Evolutionary conservation across 2,888 invertebrate species (phyloP).

Genomic region (Drosophila borealis): DNA sequence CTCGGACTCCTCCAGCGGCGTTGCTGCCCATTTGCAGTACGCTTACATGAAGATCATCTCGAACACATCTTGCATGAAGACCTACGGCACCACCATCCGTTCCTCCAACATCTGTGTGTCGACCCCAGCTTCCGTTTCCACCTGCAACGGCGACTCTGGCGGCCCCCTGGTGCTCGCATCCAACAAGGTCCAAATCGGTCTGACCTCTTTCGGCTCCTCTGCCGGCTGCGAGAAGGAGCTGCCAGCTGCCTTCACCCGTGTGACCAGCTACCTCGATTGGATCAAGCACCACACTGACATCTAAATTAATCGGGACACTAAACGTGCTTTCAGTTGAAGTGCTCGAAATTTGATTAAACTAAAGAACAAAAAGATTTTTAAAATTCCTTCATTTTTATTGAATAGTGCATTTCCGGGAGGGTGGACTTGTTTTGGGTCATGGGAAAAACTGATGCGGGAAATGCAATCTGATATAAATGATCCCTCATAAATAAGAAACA

Average conservation of each 20-base stretch:
- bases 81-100: slow-evolving; percentile 53
- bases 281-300: slow-evolving; percentile 65
- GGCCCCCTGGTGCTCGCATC: slow-evolving; percentile 64
- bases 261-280: slow-evolving; percentile 73
- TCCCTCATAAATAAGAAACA: not conserved
- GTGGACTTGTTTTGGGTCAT: too few species aligned
- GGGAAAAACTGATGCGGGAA: too few species aligned
- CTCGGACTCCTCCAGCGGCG: slow-evolving; percentile 55
- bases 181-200: slow-evolving; percentile 63
- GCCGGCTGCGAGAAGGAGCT: slow-evolving; percentile 68
- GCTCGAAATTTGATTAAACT: not conserved
- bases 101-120: slow-evolving; percentile 65
- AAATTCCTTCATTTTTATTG: not conserved
- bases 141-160: slow-evolving; percentile 77
- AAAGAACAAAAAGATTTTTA: slow-evolving; percentile 2
- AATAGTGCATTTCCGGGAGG: not conserved
- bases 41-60: slow-evolving; percentile 63
- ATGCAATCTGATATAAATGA: too few species aligned
- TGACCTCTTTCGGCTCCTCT: slow-evolving; percentile 74
- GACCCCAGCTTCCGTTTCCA: slow-evolving; percentile 59
- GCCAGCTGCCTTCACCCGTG: slow-evolving; percentile 75
- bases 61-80: slow-evolving; percentile 60
- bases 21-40: slow-evolving; percentile 60
- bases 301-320: slow-evolving; percentile 23
- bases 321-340: not conserved